These are phyloP conservation scores for Willisornis vidua DNA, from an alignment of 2,113 vertebrate genomes.

Conservation along the genomic window DNA sequence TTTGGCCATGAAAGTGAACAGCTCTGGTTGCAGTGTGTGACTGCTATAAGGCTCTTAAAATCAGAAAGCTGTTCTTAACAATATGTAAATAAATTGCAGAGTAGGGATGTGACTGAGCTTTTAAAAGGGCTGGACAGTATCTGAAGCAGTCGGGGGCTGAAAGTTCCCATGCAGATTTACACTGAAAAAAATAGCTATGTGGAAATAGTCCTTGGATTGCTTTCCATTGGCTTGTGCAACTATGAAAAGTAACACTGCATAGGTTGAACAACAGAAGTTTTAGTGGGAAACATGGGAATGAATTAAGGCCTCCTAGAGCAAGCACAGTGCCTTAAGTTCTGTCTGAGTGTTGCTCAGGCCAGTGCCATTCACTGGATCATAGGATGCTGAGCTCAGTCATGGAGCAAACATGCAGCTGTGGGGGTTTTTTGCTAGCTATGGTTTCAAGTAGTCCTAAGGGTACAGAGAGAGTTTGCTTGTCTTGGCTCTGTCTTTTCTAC, in stretches of 20 bases:
- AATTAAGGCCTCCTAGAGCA: background rate
- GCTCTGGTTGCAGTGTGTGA: background rate
- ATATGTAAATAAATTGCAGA: background rate
- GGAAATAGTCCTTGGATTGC: background rate
- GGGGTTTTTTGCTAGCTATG: background rate
- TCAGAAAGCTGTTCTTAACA: background rate
- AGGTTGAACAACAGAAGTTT: background rate
- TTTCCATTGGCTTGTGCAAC: background rate
- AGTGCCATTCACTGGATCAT: background rate
- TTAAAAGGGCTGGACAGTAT: background rate
- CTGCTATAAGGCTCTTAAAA: background rate
- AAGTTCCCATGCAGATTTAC: background rate
- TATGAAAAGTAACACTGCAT: background rate
- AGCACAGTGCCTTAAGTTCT: background rate
- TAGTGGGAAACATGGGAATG: background rate
- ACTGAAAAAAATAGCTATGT: background rate
- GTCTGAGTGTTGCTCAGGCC: background rate
- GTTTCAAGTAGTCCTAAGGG: background rate
- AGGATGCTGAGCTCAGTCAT: background rate
- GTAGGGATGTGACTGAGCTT: background rate
- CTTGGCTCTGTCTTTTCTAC: background rate
- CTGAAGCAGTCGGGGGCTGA: background rate
- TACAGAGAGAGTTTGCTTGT: background rate
- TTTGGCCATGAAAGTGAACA: background rate
- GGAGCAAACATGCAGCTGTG: background rate